phyloP scores from a whole-genome alignment of 1,140 invertebrate genomes.

The Ectropis grisescens region DNA sequence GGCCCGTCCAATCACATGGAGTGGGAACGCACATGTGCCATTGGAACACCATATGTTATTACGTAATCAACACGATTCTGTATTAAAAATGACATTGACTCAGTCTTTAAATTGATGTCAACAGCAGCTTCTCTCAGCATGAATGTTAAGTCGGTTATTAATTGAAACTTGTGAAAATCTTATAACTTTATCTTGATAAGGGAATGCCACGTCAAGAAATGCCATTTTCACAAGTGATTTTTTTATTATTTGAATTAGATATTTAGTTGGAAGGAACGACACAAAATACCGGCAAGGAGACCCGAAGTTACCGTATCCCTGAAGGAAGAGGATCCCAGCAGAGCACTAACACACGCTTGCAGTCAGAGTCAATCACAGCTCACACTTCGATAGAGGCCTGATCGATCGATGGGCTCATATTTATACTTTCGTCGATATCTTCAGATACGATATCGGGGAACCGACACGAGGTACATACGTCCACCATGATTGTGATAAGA shows the following conservation, averaged over 20 bases:
- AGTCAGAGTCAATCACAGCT: conserved; percentile 39
- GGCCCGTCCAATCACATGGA: conserved; percentile 5
- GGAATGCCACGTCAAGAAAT: too few species aligned
- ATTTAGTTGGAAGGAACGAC: too few species aligned
- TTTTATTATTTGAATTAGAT: too few species aligned
- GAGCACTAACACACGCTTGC: conserved; percentile 15
- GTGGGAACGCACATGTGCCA: conserved; percentile 36
- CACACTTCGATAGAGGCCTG: conserved; percentile 59
- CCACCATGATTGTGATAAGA: conserved; percentile 64
- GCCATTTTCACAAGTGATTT: too few species aligned
- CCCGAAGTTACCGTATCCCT: conserved; percentile 10
- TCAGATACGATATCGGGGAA: conserved; percentile 59
- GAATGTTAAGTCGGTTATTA: too few species aligned
- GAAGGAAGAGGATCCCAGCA: neutral
- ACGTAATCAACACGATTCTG: conserved; percentile 40
- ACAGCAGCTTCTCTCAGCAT: too few species aligned
- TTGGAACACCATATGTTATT: conserved; percentile 44
- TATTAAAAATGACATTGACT: conserved; percentile 23
- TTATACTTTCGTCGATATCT: conserved; percentile 67
- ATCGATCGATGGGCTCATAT: conserved; percentile 67
- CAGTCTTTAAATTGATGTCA: too few species aligned
- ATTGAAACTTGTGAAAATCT: too few species aligned
- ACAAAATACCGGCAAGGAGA: too few species aligned
- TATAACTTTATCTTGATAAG: too few species aligned
- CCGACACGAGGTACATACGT: conserved; percentile 53